phyloP scores from a whole-genome alignment of 2,888 invertebrate species.

The Muscina levida region DNA sequence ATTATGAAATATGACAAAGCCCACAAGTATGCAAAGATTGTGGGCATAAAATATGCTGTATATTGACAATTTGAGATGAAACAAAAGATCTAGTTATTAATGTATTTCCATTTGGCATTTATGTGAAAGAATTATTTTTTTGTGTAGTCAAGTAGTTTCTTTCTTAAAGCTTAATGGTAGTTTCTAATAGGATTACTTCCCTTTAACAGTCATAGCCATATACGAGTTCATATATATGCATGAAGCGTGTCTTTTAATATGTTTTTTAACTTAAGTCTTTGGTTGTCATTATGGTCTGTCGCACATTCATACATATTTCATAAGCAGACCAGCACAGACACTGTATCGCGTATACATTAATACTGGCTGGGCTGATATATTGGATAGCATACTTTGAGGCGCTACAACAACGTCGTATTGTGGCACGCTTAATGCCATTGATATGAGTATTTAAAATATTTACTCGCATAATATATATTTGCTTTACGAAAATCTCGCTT shows the following conservation, averaged over 20 bases:
- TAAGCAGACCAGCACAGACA: neutral
- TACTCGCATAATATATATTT: neutral
- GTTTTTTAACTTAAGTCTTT: constrained; percentile 21
- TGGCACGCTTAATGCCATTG: constrained; percentile 2
- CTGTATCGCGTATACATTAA: neutral
- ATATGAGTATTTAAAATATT: neutral
- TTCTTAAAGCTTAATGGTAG: neutral
- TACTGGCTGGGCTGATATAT: neutral
- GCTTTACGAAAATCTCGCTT: neutral
- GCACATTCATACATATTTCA: constrained; percentile 22
- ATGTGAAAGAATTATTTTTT: neutral
- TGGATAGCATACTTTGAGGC: constrained; percentile 16
- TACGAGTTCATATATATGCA: neutral
- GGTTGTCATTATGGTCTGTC: constrained; percentile 35
- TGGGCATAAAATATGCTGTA: too few species aligned
- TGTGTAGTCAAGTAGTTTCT: too few species aligned
- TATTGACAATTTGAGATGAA: too few species aligned
- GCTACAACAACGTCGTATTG: neutral
- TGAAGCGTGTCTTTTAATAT: constrained; percentile 25
- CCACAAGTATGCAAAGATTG: neutral
- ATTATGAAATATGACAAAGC: neutral
- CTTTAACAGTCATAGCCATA: neutral
- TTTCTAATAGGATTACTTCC: constrained; percentile 5
- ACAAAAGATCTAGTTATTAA: too few species aligned
- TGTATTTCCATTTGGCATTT: too few species aligned